phyloP scores from a whole-genome alignment of 1,140 invertebrate genomes.

The Brachionus paranguensis region DNA sequence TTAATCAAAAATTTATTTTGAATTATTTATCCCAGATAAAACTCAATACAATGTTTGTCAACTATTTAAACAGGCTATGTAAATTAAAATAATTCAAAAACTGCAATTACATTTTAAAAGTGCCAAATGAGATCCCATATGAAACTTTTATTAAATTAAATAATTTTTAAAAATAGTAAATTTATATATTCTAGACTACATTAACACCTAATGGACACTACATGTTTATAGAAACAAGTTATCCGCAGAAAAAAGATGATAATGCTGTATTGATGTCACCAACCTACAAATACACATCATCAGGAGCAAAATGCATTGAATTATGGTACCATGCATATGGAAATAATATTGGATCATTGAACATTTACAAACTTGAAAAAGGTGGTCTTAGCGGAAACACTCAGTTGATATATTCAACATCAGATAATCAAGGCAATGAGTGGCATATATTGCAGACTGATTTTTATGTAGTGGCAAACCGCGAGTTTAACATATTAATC shows the following conservation, averaged over 20 bases:
- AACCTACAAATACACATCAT: neutral
- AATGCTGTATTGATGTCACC: conserved; percentile 23
- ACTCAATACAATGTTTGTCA: too few species aligned
- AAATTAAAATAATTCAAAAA: too few species aligned
- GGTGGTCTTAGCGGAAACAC: conserved; percentile 41
- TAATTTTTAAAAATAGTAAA: neutral
- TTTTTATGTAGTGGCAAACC: conserved; percentile 25
- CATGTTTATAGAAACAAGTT: conserved; percentile 34
- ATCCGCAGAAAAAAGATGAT: neutral
- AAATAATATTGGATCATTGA: conserved; percentile 44
- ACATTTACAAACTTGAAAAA: conserved; percentile 42
- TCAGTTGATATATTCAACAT: conserved; percentile 43
- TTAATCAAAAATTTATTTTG: too few species aligned
- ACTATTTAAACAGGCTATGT: too few species aligned
- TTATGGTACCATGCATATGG: conserved; percentile 73
- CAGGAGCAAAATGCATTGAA: conserved; percentile 45
- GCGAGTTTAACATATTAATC: conserved; percentile 19
- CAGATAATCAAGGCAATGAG: conserved; percentile 45
- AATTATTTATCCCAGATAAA: too few species aligned
- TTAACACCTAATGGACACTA: conserved; percentile 6
- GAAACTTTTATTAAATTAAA: neutral
- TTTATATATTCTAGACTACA: neutral
- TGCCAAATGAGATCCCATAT: too few species aligned
- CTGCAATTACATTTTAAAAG: too few species aligned
- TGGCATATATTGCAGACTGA: conserved; percentile 45